Base-by-base conservation (phyloP, 2,113 vertebrate species). In the Triplophysa tibetana region DNA sequence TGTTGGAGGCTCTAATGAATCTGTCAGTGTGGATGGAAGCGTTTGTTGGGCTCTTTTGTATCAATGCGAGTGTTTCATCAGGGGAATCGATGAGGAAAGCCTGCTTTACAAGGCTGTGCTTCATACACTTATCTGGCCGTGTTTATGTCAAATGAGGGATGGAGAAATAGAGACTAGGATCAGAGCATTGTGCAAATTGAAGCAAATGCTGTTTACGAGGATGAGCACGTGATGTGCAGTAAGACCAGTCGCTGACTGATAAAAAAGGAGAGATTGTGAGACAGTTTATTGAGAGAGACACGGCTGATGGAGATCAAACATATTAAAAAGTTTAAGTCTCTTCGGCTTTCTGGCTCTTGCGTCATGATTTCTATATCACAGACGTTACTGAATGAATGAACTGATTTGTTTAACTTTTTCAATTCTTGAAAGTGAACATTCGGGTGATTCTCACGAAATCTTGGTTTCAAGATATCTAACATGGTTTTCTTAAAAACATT, bases 1-100 rank as follows among this genome's bases (percentile, higher is more conserved):
- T 67, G 68, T 48, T 64, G 80, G 43, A 48, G 41, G 17, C 26
- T 65, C 65, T 82, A 81, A 84, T 82, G 65, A 82, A 81, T 85
- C 77, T 17, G 70, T 82, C 76, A 68, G 79, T 77, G 50, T 19
- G 63, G 74, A 78, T 84, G 54, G 70, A 82, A 66, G 74, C 70
- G 77, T 82, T 81, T 78, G 65, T 74, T 38, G 29, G 70, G 70
- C 68, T 64, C 60, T 73, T 81, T 85, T 78, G 69, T 82, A 74
- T 69, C 81, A 77, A 84, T 81, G 66, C 73, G 75, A 60, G 48
- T 29, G 45, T 72, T 29, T 64, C 72, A 72, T 72, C 3, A 7
- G 77, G 60, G 77, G 75, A 65, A 83, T 75, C 45, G 41, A 85
- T 81, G 67, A 2, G 52, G 50, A 43, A 19, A 65, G 69, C 67